These are phyloP conservation scores for Ptychoptera contaminata DNA, from an alignment of 2,888 invertebrate genomes.

Conservation along the genomic window DNA sequence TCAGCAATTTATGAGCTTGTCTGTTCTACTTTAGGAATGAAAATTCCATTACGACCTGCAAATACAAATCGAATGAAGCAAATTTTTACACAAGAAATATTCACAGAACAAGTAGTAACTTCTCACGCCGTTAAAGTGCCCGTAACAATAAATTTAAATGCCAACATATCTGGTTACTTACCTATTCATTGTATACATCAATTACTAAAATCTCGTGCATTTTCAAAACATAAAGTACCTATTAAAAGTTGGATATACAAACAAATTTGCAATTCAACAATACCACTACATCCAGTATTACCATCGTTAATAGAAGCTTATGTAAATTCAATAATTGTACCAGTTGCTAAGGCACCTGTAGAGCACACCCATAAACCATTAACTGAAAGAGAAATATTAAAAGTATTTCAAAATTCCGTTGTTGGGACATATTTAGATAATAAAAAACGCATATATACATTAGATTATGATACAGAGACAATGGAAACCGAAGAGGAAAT, in stretches of 20 bases:
- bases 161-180: constrained; percentile 76
- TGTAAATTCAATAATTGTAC: constrained; percentile 75
- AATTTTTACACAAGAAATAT: constrained; percentile 91
- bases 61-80: constrained; percentile 79
- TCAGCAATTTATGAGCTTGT: constrained; percentile 87
- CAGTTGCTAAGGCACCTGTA: constrained; percentile 43
- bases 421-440: constrained; percentile 57
- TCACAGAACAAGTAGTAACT: constrained; percentile 93
- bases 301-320: constrained; percentile 89
- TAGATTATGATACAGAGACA: constrained; percentile 13
- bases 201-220: constrained; percentile 80
- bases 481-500: constrained; percentile 33
- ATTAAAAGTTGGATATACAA: constrained; percentile 94
- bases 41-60: constrained; percentile 70
- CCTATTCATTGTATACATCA: constrained; percentile 96
- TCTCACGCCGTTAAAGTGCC: constrained; percentile 92
- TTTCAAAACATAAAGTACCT: constrained; percentile 90
- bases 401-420: constrained; percentile 64
- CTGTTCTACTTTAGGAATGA: constrained; percentile 89
- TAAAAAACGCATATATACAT: constrained; percentile 24
- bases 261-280: constrained; percentile 75
- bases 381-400: constrained; percentile 73
- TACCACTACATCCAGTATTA: constrained; percentile 87
- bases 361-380: constrained; percentile 86
- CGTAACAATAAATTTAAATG: constrained; percentile 77